Evolutionary conservation across 2,888 invertebrate genomes (phyloP), one percentile per base, ranked within the genome.

Genomic region (Stenotaenia linearis): DNA sequence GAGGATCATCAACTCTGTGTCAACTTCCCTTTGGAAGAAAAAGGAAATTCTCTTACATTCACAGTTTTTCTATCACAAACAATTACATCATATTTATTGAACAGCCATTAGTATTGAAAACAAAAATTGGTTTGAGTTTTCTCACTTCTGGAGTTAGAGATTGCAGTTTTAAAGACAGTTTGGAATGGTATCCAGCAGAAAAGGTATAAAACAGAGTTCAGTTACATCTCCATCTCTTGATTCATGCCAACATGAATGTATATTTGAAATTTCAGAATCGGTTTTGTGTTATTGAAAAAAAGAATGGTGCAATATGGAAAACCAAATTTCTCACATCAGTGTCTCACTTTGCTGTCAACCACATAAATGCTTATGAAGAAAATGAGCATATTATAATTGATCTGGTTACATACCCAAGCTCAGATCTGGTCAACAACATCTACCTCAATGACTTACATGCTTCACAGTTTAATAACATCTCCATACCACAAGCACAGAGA

Each of bases 31-130:
- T 83, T 21, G 79, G 80, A 30, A 80, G 81, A 80, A 83, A 77
- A 15, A 81, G 81, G 0, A 80, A 82, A 69, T 82, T 83, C 78
- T 82, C 82, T 21, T 87, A 87, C 83, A 84, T 84, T 80, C 87
- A 87, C 82, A 89, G 89, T 81, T 89, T 89, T 83, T 88, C 87
- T 10, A 86, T 90, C 84, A 87, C 89, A 0, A 86, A 88, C 79
- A 87, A 89, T 81, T 88, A 88, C 83, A 83, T 89, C 30, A 84
- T 90, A 28, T 86, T 89, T 80, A 84, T 89, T 56, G 90, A 90
- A 82, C 88, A 87, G 80, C 88, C 89, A 0, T 82, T 89, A 32
- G 83, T 85, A 10, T 83, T 87, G 35, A 87, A 86, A 37, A 9
- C 37, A 37, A 37, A 37, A 9, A 37, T 37, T 82, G 83, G 85